Evolutionary conservation across 1,140 invertebrate species (phyloP).

Genomic region (Caerostris darwini): DNA sequence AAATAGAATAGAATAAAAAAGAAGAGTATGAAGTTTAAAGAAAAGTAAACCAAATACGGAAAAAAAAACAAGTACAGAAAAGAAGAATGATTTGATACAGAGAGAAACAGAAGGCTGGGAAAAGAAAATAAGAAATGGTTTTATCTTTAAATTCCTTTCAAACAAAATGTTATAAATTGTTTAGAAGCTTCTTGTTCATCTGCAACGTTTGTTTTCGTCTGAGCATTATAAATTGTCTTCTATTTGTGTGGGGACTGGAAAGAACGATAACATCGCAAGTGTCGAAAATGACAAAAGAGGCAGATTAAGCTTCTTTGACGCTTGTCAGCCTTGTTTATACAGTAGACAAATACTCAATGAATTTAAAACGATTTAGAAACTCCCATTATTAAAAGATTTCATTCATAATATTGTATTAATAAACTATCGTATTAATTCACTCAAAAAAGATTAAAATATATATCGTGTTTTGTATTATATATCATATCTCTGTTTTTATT

Average conservation of each 20-base stretch:
- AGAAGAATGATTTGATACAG: not conserved
- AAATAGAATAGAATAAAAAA: too few relatives aligned
- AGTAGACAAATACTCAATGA: too few relatives aligned
- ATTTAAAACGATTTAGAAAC: too few relatives aligned
- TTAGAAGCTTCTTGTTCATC: not conserved
- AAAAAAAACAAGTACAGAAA: not conserved
- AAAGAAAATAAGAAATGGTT: not conserved
- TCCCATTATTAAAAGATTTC: too few relatives aligned
- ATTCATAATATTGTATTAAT: too few relatives aligned
- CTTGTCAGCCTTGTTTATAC: not conserved
- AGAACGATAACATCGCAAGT: not conserved
- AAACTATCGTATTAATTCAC: too few relatives aligned
- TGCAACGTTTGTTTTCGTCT: not conserved
- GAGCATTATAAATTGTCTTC: slow-evolving; percentile 7
- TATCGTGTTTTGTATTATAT: too few relatives aligned
- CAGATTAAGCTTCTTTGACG: not conserved
- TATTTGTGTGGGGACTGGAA: not conserved
- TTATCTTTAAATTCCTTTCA: slow-evolving; percentile 9
- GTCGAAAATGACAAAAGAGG: slow-evolving; percentile 5
- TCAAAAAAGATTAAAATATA: too few relatives aligned
- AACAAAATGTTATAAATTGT: slow-evolving; percentile 23
- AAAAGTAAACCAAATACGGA: too few relatives aligned
- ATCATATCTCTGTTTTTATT: too few relatives aligned
- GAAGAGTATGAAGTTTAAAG: too few relatives aligned
- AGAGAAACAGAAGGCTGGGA: not conserved